Base-by-base conservation (phyloP, 2,797 vertebrate genomes). In the Telmatherina bonti region DNA sequence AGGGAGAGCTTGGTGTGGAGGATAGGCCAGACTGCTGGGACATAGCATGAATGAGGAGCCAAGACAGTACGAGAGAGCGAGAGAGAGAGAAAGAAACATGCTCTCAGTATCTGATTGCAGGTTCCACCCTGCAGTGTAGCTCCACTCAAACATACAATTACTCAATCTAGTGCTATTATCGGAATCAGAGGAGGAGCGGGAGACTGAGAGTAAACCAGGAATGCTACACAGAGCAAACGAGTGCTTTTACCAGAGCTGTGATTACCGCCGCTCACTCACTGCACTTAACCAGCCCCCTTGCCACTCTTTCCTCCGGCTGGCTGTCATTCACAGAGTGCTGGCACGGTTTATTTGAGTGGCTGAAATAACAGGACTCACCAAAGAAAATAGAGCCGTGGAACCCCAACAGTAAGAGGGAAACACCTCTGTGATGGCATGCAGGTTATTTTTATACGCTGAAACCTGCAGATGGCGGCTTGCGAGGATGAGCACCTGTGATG, bases 161-260 rank as follows among this genome's bases (percentile, higher is more conserved):
- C 90, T 93, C 92, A 93, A 94, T 94, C 91, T 91, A 88, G 88
- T 88, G 91, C 92, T 93, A 92, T 94, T 94, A 94, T 93, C 88
- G 92, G 89, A 79, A 72, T 72, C 81, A 89, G 79, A 80, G 90
- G 78, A 81, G 74, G 70, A 74, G 78, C 87, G 36, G 65, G 82
- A 74, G 80, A 78, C 51, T 59, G 79, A 78, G 73, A 79, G 77
- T 62, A 57, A 79, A 67, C 82, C 79, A 88, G 76, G 84, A 91
- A 84, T 74, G 83, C 83, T 72, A 69, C 73, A 83, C 80, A 49
- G 85, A 87, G 88, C 74, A 80, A 85, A 91, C 83, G 79, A 91
- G 90, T 83, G 92, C 92, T 92, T 93, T 93, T 91, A 93, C 92
- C 88, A 93, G 89, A 91, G 87, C 92, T 94, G 90, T 93, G 93